Evolutionary conservation across 2,113 vertebrate species (phyloP).

Genomic region (Okapia johnstoni): DNA sequence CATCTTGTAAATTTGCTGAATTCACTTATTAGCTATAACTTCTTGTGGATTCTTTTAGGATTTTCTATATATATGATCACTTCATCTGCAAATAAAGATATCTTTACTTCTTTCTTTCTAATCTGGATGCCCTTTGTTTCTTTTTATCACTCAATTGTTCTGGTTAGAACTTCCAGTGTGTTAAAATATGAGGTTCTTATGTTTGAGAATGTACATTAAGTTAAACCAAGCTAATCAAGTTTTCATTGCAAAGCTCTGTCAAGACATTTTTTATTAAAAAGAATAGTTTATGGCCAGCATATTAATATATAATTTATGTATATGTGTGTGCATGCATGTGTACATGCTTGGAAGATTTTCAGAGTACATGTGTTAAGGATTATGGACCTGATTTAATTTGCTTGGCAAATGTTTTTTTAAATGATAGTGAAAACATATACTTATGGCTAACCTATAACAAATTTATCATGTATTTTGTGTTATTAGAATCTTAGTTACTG

Average conservation of each 20-base stretch:
- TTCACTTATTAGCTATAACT: neutral
- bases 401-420: neutral
- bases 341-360: neutral
- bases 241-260: neutral
- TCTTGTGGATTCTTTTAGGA: neutral
- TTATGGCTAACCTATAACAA: neutral
- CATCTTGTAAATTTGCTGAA: neutral
- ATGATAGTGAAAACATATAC: neutral
- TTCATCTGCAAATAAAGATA: neutral
- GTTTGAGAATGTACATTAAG: neutral
- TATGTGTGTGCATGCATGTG: neutral
- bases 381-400: neutral
- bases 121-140: neutral
- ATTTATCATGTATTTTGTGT: neutral
- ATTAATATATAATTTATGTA: neutral
- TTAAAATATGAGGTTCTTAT: neutral
- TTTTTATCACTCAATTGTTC: neutral
- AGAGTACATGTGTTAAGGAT: neutral
- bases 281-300: neutral
- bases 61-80: neutral
- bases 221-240: neutral
- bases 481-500: neutral
- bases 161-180: neutral
- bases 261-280: neutral
- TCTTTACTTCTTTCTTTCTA: neutral